These are phyloP conservation scores for Bufo bufo DNA, from an alignment of 2,113 vertebrate genomes.

Conservation along the genomic window DNA sequence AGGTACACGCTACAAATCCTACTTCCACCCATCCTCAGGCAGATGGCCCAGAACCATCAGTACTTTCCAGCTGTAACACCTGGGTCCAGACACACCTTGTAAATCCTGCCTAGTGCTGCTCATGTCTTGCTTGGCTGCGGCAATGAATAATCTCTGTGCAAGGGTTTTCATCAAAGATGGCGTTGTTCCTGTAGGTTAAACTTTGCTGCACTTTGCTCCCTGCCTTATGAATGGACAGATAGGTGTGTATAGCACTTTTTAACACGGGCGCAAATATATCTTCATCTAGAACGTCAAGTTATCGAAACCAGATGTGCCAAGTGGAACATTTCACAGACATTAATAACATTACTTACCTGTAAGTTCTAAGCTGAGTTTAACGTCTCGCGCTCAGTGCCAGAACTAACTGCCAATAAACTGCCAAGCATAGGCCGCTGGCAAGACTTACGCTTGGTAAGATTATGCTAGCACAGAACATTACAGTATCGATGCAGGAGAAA, in stretches of 20 bases:
- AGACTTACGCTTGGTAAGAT: slow-evolving; percentile 63
- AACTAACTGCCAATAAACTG: slow-evolving; percentile 68
- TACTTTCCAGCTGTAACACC: neutral
- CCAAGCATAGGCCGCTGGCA: slow-evolving; percentile 67
- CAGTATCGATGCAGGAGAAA: slow-evolving; percentile 65
- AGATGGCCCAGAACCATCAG: neutral
- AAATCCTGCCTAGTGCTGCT: slow-evolving; percentile 1
- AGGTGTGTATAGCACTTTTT: slow-evolving; percentile 55
- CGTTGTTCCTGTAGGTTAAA: slow-evolving; percentile 16
- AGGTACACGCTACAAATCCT: neutral
- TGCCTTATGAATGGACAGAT: slow-evolving; percentile 41
- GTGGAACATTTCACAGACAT: slow-evolving; percentile 70
- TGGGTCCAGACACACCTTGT: slow-evolving; percentile 8
- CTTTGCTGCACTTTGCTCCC: neutral
- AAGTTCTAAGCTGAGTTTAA: slow-evolving; percentile 69
- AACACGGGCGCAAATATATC: slow-evolving; percentile 60
- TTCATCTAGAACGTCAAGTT: slow-evolving; percentile 52
- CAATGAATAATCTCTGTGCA: neutral
- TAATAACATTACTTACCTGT: slow-evolving; percentile 74
- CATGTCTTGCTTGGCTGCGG: neutral
- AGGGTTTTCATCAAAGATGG: slow-evolving; percentile 21
- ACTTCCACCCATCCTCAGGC: neutral
- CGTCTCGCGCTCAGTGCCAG: slow-evolving; percentile 63
- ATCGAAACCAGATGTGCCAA: slow-evolving; percentile 71
- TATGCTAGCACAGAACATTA: slow-evolving; percentile 63